These are phyloP conservation scores for Eupeodes luniger DNA, from an alignment of 2,888 invertebrate genomes.

Conservation along the genomic window DNA sequence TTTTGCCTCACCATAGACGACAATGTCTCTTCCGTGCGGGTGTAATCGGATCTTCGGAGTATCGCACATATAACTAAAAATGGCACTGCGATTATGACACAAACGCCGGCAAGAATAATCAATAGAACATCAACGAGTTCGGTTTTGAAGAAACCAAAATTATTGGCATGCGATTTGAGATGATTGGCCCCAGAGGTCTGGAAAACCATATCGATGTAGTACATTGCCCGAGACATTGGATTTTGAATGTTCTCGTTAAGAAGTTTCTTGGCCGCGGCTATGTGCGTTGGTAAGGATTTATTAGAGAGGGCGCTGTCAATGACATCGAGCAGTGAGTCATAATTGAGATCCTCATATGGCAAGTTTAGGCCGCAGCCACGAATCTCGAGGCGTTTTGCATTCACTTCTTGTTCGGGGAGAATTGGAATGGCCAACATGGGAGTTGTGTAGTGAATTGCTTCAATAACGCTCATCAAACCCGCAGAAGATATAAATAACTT, in stretches of 20 bases:
- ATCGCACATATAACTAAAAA: conserved; percentile 82
- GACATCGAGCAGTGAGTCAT: conserved; percentile 82
- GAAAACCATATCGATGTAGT: conserved; percentile 82
- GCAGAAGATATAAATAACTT: conserved; percentile 87
- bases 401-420: conserved; percentile 85
- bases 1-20: conserved; percentile 30
- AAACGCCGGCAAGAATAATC: conserved; percentile 81
- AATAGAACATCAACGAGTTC: conserved; percentile 82
- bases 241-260: conserved; percentile 77
- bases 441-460: conserved; percentile 85
- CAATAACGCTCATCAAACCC: conserved; percentile 86
- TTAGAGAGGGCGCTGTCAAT: conserved; percentile 83
- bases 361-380: conserved; percentile 83
- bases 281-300: conserved; percentile 78
- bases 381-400: conserved; percentile 83
- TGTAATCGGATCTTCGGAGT: conserved; percentile 81
- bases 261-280: conserved; percentile 76
- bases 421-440: conserved; percentile 86
- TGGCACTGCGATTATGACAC: conserved; percentile 82
- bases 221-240: conserved; percentile 80
- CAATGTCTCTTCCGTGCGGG: conserved; percentile 14
- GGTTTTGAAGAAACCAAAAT: conserved; percentile 81
- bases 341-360: conserved; percentile 82
- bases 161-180: conserved; percentile 81
- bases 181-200: conserved; percentile 81